Conservation (phyloP, 2,888 invertebrate species). For the Sericinus montela region DNA sequence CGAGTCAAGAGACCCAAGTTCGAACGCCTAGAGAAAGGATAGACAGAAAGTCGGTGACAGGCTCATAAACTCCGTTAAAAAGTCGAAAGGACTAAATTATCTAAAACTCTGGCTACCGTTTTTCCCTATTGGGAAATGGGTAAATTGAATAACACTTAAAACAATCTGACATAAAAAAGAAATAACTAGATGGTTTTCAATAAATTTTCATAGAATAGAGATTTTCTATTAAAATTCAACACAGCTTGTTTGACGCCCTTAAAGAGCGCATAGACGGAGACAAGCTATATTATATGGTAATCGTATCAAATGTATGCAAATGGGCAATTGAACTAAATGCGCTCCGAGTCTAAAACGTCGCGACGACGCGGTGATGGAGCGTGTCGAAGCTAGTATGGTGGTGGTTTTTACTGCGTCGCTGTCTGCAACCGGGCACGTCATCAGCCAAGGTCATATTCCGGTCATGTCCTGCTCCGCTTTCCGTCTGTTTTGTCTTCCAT, state of each 20-base stretch:
- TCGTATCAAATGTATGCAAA: constrained; percentile 20
- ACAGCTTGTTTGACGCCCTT: constrained; percentile 12
- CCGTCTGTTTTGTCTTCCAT: constrained; percentile 46
- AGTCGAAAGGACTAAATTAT: no score
- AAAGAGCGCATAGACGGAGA: constrained; percentile 14
- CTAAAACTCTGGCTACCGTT: no score
- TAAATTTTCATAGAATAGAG: neutral
- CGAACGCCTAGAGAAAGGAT: no score
- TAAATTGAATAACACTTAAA: no score
- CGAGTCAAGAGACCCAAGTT: no score
- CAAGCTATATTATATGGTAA: constrained; percentile 20
- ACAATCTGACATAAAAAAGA: no score
- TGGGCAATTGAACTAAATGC: constrained; percentile 17
- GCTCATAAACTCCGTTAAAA: no score
- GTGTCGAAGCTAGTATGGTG: constrained; percentile 46
- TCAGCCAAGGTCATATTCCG: constrained; percentile 54
- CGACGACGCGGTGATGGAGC: constrained; percentile 37
- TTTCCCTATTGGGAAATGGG: no score
- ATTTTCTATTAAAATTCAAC: constrained; percentile 12
- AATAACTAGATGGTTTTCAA: no score
- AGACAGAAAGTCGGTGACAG: no score
- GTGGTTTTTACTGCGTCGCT: constrained; percentile 45
- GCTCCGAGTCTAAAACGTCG: constrained; percentile 19
- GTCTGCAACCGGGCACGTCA: constrained; percentile 47
- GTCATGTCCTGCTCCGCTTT: constrained; percentile 38